Percentiles rank a stretch among this genome's conserved stretches.
Evolutionary conservation across 2,797 vertebrate genomes (phyloP).

Genomic region (Rhinatrema bivittatum): DNA sequence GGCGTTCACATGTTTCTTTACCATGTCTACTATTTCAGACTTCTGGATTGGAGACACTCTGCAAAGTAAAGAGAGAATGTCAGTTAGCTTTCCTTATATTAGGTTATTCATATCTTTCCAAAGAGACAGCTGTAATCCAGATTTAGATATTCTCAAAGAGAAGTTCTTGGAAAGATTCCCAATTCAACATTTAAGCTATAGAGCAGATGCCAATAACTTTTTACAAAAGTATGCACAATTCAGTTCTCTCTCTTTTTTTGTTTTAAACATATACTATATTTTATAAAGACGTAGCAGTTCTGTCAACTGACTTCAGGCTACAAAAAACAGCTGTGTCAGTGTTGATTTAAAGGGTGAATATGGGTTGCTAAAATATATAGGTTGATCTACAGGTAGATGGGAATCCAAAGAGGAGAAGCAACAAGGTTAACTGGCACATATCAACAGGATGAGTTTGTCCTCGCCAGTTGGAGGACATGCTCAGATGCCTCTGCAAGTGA

Average conservation of each 20-base stretch:
- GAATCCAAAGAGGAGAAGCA: no score
- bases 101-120: constrained; percentile 16
- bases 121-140: constrained; percentile 44
- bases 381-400: no score
- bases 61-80: constrained; percentile 38
- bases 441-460: no score
- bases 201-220: constrained; percentile 32
- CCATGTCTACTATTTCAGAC: constrained; percentile 97
- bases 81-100: constrained; percentile 34
- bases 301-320: no score
- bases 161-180: constrained; percentile 34
- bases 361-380: no score
- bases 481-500: no score
- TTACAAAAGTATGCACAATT: constrained; percentile 28
- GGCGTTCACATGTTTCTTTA: constrained; percentile 95
- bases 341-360: no score
- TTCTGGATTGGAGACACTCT: constrained; percentile 97
- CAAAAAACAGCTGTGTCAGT: no score
- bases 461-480: no score
- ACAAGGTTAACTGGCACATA: no score
- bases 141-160: constrained; percentile 39
- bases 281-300: no score
- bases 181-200: constrained; percentile 28
- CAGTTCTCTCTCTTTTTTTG: no score
- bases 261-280: constrained; percentile 1